A percentile compares a stretch with the other conserved stretches of the same genome.
Evolutionary conservation across 2,113 vertebrate genomes (phyloP).

Genomic region (Choloepus hoffmanni): DNA sequence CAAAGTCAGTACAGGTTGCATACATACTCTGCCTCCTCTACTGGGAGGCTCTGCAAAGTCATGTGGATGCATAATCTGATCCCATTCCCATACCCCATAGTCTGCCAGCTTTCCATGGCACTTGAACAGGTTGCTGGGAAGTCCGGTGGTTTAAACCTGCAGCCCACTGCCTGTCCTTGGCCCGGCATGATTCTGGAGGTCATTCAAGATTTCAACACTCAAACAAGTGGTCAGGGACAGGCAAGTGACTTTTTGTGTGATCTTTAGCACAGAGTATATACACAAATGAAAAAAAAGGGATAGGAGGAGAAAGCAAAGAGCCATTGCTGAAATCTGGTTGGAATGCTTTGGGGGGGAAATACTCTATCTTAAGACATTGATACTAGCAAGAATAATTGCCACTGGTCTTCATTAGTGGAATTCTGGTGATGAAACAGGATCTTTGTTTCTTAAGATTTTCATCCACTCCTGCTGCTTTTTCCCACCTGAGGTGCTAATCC

Average conservation of each 20-base stretch:
- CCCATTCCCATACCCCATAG: not conserved
- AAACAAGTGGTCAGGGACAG: not conserved
- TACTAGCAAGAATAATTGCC: not conserved
- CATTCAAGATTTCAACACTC: not conserved
- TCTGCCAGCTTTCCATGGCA: not conserved
- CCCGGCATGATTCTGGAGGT: not conserved
- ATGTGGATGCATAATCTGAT: not conserved
- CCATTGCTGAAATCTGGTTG: not conserved
- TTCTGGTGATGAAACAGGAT: conserved; percentile 57
- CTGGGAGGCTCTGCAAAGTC: not conserved
- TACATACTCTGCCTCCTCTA: not conserved
- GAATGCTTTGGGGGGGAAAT: not conserved
- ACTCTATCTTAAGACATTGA: not conserved
- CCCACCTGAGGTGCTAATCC: conserved; percentile 39
- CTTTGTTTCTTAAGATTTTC: conserved; percentile 60
- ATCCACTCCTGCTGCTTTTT: conserved; percentile 21
- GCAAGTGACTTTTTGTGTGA: not conserved
- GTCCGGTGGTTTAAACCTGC: too few species aligned
- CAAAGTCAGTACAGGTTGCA: not conserved
- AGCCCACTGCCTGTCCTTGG: not conserved
- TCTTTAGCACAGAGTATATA: too few species aligned
- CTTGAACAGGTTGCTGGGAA: not conserved
- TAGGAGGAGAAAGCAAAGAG: not conserved
- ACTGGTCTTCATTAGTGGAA: not conserved
- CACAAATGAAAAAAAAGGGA: rapidly evolving